These are phyloP conservation scores for Sitta carolinensis DNA, from an alignment of 2,797 vertebrate species.

Conservation along the genomic window DNA sequence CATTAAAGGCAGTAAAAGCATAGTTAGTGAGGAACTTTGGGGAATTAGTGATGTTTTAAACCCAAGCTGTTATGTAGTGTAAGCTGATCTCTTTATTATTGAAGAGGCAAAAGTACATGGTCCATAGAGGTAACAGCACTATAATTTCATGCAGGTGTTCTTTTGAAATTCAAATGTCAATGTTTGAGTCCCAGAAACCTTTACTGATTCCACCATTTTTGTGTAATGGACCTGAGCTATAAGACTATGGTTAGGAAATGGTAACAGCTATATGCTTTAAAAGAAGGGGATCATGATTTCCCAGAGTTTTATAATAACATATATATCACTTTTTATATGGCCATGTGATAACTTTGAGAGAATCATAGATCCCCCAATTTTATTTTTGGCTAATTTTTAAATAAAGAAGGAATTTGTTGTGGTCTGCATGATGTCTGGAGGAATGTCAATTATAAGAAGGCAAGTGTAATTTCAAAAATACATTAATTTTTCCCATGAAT, in stretches of 20 bases:
- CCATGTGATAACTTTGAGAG: neutral
- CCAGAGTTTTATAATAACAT: neutral
- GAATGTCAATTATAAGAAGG: neutral
- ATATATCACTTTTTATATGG: neutral
- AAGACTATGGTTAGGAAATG: neutral
- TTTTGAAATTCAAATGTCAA: constrained; percentile 33
- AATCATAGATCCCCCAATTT: neutral
- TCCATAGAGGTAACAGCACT: neutral
- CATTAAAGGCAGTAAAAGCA: neutral
- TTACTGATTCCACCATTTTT: neutral
- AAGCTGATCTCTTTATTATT: neutral
- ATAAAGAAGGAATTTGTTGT: neutral
- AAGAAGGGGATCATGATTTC: neutral
- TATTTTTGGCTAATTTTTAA: neutral
- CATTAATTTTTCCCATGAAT: neutral
- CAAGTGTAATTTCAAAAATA: neutral
- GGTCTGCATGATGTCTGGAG: neutral
- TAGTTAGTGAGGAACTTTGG: neutral
- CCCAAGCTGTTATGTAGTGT: neutral
- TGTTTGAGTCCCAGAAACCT: neutral
- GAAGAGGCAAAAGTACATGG: neutral
- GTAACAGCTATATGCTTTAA: neutral
- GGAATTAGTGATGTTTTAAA: neutral
- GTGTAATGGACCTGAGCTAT: neutral
- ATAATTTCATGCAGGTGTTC: constrained; percentile 13